These are phyloP conservation scores for Cylindroiulus punctatus DNA, from an alignment of 2,888 invertebrate species.

Conservation along the genomic window DNA sequence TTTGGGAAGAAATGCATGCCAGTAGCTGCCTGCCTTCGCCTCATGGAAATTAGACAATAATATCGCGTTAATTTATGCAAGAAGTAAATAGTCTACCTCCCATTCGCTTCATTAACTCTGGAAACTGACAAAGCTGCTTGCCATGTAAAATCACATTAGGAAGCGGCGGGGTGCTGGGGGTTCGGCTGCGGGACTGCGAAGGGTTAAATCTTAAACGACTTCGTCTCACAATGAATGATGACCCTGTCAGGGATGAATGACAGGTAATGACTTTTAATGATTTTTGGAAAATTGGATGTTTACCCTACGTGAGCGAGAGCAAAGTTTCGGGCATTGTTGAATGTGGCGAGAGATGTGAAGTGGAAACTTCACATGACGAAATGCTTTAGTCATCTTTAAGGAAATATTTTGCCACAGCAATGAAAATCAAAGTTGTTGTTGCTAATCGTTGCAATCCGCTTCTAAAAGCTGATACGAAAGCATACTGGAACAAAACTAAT, in stretches of 20 bases:
- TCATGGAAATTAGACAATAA: constrained; percentile 20
- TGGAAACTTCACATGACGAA: background rate
- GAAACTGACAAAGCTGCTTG: background rate
- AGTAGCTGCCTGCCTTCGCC: background rate
- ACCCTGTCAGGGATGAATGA: constrained; percentile 29
- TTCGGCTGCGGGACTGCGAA: background rate
- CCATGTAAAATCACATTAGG: background rate
- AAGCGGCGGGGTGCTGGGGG: background rate
- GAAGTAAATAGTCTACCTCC: constrained; percentile 28
- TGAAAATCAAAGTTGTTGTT: no score
- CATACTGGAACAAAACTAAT: no score
- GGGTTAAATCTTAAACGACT: constrained; percentile 28
- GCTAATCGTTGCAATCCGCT: no score
- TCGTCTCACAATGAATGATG: background rate
- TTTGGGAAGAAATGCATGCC: background rate
- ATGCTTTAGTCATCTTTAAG: no score
- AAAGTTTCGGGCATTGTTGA: background rate
- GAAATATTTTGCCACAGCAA: no score
- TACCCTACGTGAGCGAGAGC: background rate
- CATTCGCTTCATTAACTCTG: constrained; percentile 12
- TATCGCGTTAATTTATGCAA: constrained; percentile 15
- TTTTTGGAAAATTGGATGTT: constrained; percentile 17
- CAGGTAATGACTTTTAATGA: constrained; percentile 42
- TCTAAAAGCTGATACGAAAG: no score
- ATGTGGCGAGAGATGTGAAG: background rate